A percentile compares a stretch with the other conserved stretches of the same genome.
phyloP scores from a whole-genome alignment of 2,797 vertebrate species.

The Odontamblyopus rebecca region DNA sequence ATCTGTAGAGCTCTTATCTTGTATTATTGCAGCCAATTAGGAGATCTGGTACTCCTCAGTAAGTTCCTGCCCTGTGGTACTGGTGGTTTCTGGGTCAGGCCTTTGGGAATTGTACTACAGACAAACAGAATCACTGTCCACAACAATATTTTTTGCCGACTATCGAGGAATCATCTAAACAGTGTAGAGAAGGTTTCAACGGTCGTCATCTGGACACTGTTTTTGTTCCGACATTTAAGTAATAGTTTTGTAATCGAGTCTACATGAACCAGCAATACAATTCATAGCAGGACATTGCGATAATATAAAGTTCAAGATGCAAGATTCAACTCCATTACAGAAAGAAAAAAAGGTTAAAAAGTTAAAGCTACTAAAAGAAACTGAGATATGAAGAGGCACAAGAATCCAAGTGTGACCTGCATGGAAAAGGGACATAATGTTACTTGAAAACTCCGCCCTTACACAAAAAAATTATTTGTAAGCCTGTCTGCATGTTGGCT shows the following conservation, averaged over 20 bases:
- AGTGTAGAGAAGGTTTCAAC: too few relatives aligned
- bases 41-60: conserved; percentile 45
- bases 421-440: background rate
- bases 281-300: too few relatives aligned
- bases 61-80: conserved; percentile 51
- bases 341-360: background rate
- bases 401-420: background rate
- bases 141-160: background rate
- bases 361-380: background rate
- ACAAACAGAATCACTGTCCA: background rate
- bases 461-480: background rate
- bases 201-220: too few relatives aligned
- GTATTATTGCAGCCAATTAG: conserved; percentile 73
- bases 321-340: background rate
- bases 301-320: too few relatives aligned
- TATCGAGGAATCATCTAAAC: too few relatives aligned
- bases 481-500: background rate
- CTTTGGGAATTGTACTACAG: conserved; percentile 11
- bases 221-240: too few relatives aligned
- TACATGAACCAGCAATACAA: too few relatives aligned
- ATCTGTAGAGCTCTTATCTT: conserved; percentile 67
- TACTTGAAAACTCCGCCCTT: background rate
- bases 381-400: background rate
- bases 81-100: conserved; percentile 53
- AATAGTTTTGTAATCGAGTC: too few relatives aligned